phyloP scores from a whole-genome alignment of 2,888 invertebrate species.

The Cabera pusaria region DNA sequence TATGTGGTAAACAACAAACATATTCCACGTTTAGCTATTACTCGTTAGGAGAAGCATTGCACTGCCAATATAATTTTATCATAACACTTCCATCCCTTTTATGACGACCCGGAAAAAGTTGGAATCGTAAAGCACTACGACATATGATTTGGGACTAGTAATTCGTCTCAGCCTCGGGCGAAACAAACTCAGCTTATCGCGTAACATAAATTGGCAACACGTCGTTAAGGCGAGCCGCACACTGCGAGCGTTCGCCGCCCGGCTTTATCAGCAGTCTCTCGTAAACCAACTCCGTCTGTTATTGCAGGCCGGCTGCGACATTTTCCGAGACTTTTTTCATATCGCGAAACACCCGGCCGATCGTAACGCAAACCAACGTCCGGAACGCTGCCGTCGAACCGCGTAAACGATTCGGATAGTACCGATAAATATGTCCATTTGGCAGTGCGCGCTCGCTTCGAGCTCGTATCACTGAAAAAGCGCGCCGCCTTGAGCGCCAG shows the following conservation, averaged over 20 bases:
- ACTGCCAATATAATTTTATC: constrained; percentile 17
- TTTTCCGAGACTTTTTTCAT: constrained; percentile 74
- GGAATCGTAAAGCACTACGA: constrained; percentile 45
- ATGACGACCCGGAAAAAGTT: constrained; percentile 34
- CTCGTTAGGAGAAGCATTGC: too few species aligned
- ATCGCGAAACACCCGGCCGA: constrained; percentile 57
- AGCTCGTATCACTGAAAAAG: constrained; percentile 70
- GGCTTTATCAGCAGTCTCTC: constrained; percentile 75
- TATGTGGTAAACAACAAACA: constrained; percentile 7
- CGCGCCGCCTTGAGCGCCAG: constrained; percentile 71
- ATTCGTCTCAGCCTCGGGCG: constrained; percentile 65
- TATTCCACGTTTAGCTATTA: too few species aligned
- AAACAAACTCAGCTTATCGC: constrained; percentile 81
- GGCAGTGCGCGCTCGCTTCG: constrained; percentile 59
- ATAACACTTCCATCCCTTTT: constrained; percentile 37
- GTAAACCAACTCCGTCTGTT: constrained; percentile 76
- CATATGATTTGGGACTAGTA: constrained; percentile 55
- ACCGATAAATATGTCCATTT: constrained; percentile 76
- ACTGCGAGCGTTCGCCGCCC: constrained; percentile 49
- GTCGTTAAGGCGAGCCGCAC: constrained; percentile 78
- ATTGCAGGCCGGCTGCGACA: constrained; percentile 68
- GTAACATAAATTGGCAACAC: constrained; percentile 80
- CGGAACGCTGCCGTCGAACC: constrained; percentile 55
- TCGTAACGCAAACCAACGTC: constrained; percentile 51
- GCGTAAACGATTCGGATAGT: constrained; percentile 67